phyloP scores from a whole-genome alignment of 2,113 vertebrate genomes.

The Poicephalus meyeri region DNA sequence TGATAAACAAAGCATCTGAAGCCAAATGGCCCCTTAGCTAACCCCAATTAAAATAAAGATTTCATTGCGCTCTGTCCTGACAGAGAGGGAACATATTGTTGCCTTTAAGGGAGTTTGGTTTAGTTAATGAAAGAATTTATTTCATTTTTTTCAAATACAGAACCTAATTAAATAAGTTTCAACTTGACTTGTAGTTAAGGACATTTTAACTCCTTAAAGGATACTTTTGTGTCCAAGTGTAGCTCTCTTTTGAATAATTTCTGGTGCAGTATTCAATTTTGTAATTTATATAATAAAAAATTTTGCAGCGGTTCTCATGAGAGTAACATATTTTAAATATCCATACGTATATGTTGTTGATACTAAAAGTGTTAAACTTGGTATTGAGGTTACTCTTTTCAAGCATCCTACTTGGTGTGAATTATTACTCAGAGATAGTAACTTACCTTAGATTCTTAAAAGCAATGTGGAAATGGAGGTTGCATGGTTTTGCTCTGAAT shows the following conservation, averaged over 20 bases:
- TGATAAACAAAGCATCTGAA: constrained; percentile 82
- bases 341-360: background rate
- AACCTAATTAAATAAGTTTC: constrained; percentile 82
- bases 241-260: background rate
- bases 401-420: background rate
- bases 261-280: background rate
- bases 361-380: background rate
- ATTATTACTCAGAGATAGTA: background rate
- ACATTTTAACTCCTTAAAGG: constrained; percentile 75
- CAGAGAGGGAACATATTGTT: constrained; percentile 84
- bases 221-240: constrained; percentile 29
- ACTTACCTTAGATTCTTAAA: background rate
- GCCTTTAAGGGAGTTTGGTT: constrained; percentile 84
- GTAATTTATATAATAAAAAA: background rate
- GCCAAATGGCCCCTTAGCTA: constrained; percentile 80
- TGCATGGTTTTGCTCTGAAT: background rate
- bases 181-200: constrained; percentile 74
- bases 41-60: constrained; percentile 86
- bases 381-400: background rate
- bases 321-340: background rate
- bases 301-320: background rate
- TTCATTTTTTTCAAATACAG: constrained; percentile 69
- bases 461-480: background rate
- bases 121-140: constrained; percentile 82
- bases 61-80: constrained; percentile 80